Base-by-base conservation (phyloP, 1,140 invertebrate genomes). In the Liolophura sinensis region DNA sequence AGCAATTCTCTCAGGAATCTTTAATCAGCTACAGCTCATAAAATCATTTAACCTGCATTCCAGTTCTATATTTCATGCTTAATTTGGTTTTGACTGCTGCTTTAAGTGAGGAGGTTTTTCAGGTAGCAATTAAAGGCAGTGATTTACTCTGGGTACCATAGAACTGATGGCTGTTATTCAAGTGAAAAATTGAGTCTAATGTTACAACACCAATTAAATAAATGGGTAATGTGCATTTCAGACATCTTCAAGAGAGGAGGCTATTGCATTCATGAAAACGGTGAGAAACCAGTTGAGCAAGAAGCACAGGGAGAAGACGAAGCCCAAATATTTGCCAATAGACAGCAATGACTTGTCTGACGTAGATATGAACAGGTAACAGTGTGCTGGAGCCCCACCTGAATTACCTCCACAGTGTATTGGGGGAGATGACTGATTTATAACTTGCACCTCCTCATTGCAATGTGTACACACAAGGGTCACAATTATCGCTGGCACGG, bases 241-340 rank as follows among this genome's bases (percentile, higher is more conserved):
- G 91, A 97, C 96, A 18, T 98, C 95, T 60, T 95, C 96, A 1
- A 93, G 94, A 24, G 97, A 99, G 86, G 96, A 99, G 85, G 92
- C 99, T n/a, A 90, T 96, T 62, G 97, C 99, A 80, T 98, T 99
- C 84, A 95, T 96, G 0, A 89, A 93, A 70, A 96, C 97, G 4
- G 86, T 99, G 15, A 91, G 93, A 72, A 85, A 85, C 68, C 80
- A 84, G 31, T 60, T 85, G 54, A 79, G 75, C 66, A 99, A 99
- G 83, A 98, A 98, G 87, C 97, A 99, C 84, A 70, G 71, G 12
- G 59, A 71, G 57, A 77, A 76, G 55, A 73, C 64, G 52, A 74
- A 74, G 64, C 50, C 71, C 63, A 78, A 78, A 22, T 84, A 84
- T 64, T 70, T 85, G 14, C 79, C 84, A 50, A 70, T 82, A 16